These are phyloP conservation scores for Nothura maculosa DNA, from an alignment of 2,797 vertebrate genomes.

Conservation along the genomic window DNA sequence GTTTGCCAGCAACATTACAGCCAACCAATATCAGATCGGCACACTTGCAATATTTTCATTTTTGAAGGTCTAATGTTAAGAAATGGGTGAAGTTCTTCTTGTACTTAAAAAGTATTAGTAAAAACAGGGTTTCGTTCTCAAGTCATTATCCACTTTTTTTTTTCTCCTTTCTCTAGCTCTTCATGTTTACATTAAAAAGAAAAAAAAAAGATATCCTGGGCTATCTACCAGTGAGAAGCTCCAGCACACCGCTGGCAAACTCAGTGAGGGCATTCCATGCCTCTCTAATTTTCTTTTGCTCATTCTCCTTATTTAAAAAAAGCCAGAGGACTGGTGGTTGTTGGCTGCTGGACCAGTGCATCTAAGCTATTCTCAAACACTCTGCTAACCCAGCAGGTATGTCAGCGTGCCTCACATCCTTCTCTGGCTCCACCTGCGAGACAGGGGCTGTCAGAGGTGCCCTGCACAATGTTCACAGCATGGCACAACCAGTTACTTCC, in stretches of 20 bases:
- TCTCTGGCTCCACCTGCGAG: neutral
- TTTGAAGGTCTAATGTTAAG: neutral
- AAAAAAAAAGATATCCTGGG: neutral
- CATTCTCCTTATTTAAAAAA: neutral
- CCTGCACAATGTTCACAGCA: neutral
- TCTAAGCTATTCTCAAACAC: neutral
- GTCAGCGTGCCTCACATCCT: neutral
- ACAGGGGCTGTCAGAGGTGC: neutral
- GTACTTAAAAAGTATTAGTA: neutral
- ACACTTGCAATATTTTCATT: neutral
- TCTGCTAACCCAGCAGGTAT: neutral
- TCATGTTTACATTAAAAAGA: neutral
- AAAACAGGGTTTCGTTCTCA: neutral
- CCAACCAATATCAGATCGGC: neutral
- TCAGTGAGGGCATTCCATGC: neutral
- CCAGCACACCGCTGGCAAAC: neutral
- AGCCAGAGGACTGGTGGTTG: neutral
- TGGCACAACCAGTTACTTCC: neutral
- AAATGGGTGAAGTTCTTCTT: neutral
- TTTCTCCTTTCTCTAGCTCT: neutral
- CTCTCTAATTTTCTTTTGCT: neutral
- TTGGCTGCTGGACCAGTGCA: neutral
- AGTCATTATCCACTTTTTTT: neutral
- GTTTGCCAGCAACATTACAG: neutral
- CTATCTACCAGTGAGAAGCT: neutral